Conservation (phyloP, 2,888 invertebrate genomes). For the Chaetogeoica ovagalla region DNA sequence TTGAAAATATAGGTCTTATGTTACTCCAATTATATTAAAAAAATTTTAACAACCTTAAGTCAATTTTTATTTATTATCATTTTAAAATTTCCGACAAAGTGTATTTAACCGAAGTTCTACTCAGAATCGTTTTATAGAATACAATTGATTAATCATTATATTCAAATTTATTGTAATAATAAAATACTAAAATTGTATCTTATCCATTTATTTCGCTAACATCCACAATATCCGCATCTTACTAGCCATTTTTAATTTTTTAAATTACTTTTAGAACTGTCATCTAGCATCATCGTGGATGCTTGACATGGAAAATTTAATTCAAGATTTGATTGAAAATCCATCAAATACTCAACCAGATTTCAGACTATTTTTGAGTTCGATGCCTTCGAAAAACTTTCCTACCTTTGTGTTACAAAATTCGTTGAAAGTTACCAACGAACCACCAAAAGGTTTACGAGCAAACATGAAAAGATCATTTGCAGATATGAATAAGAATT, state of each 20-base stretch:
- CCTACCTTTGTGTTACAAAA: slow-evolving; percentile 78
- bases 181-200: no score
- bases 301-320: slow-evolving; percentile 68
- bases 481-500: slow-evolving; percentile 74
- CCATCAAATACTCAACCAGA: neutral
- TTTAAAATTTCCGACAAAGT: no score
- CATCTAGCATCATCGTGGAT: slow-evolving; percentile 85
- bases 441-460: slow-evolving; percentile 79
- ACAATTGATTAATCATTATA: no score
- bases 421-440: slow-evolving; percentile 71
- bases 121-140: no score
- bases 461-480: slow-evolving; percentile 86
- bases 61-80: no score
- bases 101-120: no score
- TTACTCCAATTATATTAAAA: no score
- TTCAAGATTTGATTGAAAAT: slow-evolving; percentile 41
- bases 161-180: no score
- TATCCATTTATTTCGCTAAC: no score
- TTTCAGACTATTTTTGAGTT: slow-evolving; percentile 84
- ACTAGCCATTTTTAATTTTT: neutral
- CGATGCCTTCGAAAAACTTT: slow-evolving; percentile 88
- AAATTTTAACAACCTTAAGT: no score
- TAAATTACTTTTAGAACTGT: slow-evolving; percentile 71
- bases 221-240: no score
- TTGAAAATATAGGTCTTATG: no score